Evolutionary conservation across 1,140 invertebrate species (phyloP).

Genomic region (Drosophila truncata): DNA sequence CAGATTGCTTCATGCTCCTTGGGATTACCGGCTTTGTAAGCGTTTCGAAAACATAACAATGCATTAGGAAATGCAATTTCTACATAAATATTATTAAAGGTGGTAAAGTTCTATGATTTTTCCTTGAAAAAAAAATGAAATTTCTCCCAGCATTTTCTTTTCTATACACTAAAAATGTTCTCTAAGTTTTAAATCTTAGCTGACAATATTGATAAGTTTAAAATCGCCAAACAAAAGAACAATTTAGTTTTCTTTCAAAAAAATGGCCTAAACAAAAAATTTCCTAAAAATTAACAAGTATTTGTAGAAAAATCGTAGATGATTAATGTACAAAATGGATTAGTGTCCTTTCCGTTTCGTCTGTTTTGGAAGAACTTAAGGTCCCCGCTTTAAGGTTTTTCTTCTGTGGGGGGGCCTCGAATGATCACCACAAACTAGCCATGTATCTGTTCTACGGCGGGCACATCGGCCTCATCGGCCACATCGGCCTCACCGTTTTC

Average conservation of each 20-base stretch:
- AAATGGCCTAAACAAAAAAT: background rate
- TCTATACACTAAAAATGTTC: background rate
- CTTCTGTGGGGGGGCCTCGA: background rate
- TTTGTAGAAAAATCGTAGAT: background rate
- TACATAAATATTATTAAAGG: slow-evolving; percentile 1
- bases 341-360: background rate
- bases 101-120: background rate
- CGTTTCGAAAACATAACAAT: slow-evolving; percentile 33
- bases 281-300: background rate
- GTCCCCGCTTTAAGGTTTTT: background rate
- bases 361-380: background rate
- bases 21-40: slow-evolving; percentile 15
- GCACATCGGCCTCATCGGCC: background rate
- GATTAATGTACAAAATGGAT: background rate
- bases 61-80: slow-evolving; percentile 16
- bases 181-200: background rate
- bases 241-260: background rate
- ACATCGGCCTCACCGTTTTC: background rate
- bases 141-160: background rate
- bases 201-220: background rate
- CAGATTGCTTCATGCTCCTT: slow-evolving; percentile 7
- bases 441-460: background rate
- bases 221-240: background rate
- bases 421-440: slow-evolving; percentile 50
- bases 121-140: background rate